Evolutionary conservation across 37 sponge, comb jelly and placozoan genomes (phyloP), one percentile per base, ranked within the genome.

Genomic region (Ianthella basta): DNA sequence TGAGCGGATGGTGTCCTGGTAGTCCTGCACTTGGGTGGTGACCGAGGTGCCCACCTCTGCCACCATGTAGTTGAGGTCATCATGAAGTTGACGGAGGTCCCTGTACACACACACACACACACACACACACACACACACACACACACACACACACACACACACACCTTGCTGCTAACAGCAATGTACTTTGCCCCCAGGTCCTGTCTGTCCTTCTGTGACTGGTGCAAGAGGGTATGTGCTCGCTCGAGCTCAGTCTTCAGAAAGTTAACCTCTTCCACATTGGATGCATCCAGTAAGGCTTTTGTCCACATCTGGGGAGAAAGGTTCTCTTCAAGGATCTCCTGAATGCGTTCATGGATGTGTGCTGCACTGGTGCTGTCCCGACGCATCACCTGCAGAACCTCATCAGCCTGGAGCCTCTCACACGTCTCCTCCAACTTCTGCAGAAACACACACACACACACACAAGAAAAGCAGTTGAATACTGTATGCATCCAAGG

Each of bases 191-290:
- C 38, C 29, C 87, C 82, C 18, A 92, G 72, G 14, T 86, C 84
- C 39, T 83, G 27, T 56, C 81, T 64, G 50, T 87, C 85, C 33
- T 56, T 81, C 59, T 80, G 83, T 0, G 86, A 79, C 39, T 85
- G 57, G 16, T n/a, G 34, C 37, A 92, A 73, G 0, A 82, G 60
- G 19, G 50, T 60, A 23, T 89, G 59, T 6, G 86, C 65, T 34
- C 63, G 57, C 64, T 87, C 63, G 59, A 93, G 80, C 57, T 93
- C 93, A 39, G 69, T 87, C 88, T 84, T 74, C 30, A 92, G 80
- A 39, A 27, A n/a, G 24, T 23, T 24, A 0, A 83, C 78, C 66
- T 89, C 90, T 57, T 59, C 55, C 20, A 25, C 1, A 41, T 2
- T 24, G 20, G 37, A 16, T 4, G 78, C n/a, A 0, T 40, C 53